Conservation (phyloP, 2,888 invertebrate species). For the Dryobota labecula region DNA sequence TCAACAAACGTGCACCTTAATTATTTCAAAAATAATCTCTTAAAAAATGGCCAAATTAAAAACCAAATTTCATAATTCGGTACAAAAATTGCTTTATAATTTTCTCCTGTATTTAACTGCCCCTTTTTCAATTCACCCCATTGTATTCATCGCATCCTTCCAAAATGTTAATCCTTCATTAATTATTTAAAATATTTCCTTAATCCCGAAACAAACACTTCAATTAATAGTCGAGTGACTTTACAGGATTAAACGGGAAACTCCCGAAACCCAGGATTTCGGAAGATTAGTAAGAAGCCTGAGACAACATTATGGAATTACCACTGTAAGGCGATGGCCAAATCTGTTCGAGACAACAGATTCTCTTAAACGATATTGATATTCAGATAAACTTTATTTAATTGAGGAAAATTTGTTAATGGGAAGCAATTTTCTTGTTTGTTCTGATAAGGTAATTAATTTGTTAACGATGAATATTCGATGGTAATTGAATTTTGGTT, state of each 20-base stretch:
- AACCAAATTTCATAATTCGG: neutral
- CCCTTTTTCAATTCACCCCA: slow-evolving; percentile 12
- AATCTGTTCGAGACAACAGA: slow-evolving; percentile 58
- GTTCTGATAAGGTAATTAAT: neutral
- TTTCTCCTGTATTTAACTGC: slow-evolving; percentile 7
- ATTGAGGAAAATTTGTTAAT: slow-evolving; percentile 25
- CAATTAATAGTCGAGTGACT: slow-evolving; percentile 76
- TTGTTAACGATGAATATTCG: neutral
- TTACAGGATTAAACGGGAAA: slow-evolving; percentile 69
- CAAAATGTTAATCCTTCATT: slow-evolving; percentile 46
- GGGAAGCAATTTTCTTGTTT: neutral
- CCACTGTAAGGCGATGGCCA: slow-evolving; percentile 71
- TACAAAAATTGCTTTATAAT: neutral
- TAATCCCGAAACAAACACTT: slow-evolving; percentile 68
- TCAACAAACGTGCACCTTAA: neutral
- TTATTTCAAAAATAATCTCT: neutral
- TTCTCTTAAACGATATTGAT: slow-evolving; percentile 60
- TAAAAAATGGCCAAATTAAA: neutral
- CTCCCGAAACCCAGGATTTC: slow-evolving; percentile 64
- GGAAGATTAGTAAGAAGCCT: slow-evolving; percentile 68
- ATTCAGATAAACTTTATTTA: slow-evolving; percentile 42
- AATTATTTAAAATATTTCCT: slow-evolving; percentile 63
- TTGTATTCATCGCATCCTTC: slow-evolving; percentile 24
- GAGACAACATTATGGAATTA: slow-evolving; percentile 73
- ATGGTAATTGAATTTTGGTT: neutral